A percentile compares a stretch with the other conserved stretches of the same genome.
phyloP scores from a whole-genome alignment of 1,140 invertebrate genomes.

The Drusus annulatus region DNA sequence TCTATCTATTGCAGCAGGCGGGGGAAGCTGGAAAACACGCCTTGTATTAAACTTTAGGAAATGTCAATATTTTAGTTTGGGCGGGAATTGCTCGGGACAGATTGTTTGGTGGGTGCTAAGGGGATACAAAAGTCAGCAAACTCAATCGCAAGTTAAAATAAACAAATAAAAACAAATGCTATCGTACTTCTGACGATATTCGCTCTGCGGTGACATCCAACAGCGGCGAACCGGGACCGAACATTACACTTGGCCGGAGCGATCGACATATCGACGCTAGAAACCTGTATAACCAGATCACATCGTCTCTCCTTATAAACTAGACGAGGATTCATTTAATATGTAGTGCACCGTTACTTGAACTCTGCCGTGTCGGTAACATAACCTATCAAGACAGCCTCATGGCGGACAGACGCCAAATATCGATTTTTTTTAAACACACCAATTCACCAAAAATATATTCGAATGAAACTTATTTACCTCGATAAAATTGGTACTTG shows the following conservation, averaged over 20 bases:
- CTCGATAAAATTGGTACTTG: conserved; percentile 44
- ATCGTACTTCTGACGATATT: conserved; percentile 35
- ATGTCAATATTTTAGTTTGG: conserved; percentile 39
- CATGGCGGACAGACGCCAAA: conserved; percentile 48
- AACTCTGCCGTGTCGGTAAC: conserved; percentile 40
- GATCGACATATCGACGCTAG: conserved; percentile 29
- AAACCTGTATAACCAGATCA: conserved; percentile 50
- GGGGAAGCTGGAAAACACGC: conserved; percentile 72
- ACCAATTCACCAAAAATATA: conserved; percentile 29
- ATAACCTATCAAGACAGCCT: conserved; percentile 46
- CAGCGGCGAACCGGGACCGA: conserved; percentile 19
- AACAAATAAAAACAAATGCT: conserved; percentile 36
- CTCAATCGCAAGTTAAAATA: conserved; percentile 10
- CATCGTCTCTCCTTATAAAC: conserved; percentile 38
- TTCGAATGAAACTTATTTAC: conserved; percentile 18
- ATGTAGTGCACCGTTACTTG: conserved; percentile 46
- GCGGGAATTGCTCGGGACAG: conserved; percentile 25
- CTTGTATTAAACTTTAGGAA: conserved; percentile 30
- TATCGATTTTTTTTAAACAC: conserved; percentile 41
- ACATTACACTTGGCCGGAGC: background rate
- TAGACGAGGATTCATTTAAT: conserved; percentile 39
- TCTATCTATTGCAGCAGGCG: conserved; percentile 73
- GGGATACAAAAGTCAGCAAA: conserved; percentile 22
- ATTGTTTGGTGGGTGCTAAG: conserved; percentile 12
- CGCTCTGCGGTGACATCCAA: conserved; percentile 40